Evolutionary conservation across 2,797 vertebrate species (phyloP).

Genomic region (Sebastes nivosus): DNA sequence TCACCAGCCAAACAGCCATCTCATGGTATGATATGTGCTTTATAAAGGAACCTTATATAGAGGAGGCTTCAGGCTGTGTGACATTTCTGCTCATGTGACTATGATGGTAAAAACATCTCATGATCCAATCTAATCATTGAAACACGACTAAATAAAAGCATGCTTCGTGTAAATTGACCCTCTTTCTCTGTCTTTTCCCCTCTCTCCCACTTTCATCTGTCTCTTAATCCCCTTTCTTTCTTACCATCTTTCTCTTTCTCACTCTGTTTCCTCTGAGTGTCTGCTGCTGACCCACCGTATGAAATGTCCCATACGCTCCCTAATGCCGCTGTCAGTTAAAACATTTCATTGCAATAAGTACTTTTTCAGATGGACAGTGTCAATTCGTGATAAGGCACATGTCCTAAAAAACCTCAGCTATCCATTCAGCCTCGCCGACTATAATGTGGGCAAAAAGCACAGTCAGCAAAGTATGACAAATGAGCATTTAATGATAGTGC

Average conservation of each 20-base stretch:
- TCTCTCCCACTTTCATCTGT: background rate
- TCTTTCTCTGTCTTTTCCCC: background rate
- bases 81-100: constrained; percentile 48
- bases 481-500: constrained; percentile 64
- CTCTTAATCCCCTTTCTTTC: background rate
- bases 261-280: background rate
- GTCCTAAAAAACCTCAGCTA: constrained; percentile 18
- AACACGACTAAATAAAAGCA: constrained; percentile 1
- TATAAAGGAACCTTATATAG: background rate
- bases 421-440: constrained; percentile 4
- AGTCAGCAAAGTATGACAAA: constrained; percentile 54
- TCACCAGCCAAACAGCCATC: background rate
- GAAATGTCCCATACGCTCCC: background rate
- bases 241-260: background rate
- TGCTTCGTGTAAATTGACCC: background rate
- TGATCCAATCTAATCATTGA: constrained; percentile 40
- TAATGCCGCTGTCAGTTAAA: background rate
- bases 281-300: background rate
- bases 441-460: constrained; percentile 23
- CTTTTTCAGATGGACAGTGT: background rate
- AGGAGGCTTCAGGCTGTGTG: background rate
- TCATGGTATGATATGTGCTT: background rate
- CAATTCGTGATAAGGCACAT: constrained; percentile 26
- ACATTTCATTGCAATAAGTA: background rate
- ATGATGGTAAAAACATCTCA: constrained; percentile 23